Base-by-base conservation (phyloP, 2,113 vertebrate species). In the Chunga burmeisteri region DNA sequence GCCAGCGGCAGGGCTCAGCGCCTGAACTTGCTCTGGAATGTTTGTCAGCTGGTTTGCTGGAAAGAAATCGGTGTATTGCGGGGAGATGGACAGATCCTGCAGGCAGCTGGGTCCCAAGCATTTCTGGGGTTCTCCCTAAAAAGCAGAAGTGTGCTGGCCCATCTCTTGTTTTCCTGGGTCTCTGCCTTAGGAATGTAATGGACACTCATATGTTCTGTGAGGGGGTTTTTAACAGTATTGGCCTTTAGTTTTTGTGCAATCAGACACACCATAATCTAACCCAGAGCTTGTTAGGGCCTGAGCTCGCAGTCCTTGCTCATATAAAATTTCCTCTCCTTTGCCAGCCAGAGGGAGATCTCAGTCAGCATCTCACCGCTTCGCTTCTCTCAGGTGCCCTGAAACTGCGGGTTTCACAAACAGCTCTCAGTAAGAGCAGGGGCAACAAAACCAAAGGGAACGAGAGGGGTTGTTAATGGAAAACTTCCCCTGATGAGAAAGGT, bases 1-100 rank as follows among this genome's bases (percentile, higher is more conserved):
- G 81, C 67, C 52, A 55, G 59, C 8, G 27, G 74, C 53, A 85
- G 67, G 29, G 62, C 53, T 93, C 6, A 5, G 52, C 0, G 83
- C 67, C 96, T 92, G 49, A 96, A 86, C 95, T 84, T 90, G 96
- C 53, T 91, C 61, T 94, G 93, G 92, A 96, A 94, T 95, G 89
- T 95, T 91, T 94, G 53, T 91, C 83, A 91, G 71, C 70, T 87
- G 85, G 78, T 81, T 90, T 92, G 82, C 50, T 63, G 49, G 82
- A 79, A 32, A 86, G 40, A 75, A 94, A n/a, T 26, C 20, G 14
- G 40, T 47, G 42, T 80, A 50, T 55, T 86, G n/a, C 71, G 90
- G 66, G 67, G 84, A 90, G 29, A 21, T 29, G 26, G 88, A 90
- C 65, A 87, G 78, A 94, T 94, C 34, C 61, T 80, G 73, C 52